Base-by-base conservation (phyloP, 2,888 invertebrate species). In the Parapristionchus giblindavisi region DNA sequence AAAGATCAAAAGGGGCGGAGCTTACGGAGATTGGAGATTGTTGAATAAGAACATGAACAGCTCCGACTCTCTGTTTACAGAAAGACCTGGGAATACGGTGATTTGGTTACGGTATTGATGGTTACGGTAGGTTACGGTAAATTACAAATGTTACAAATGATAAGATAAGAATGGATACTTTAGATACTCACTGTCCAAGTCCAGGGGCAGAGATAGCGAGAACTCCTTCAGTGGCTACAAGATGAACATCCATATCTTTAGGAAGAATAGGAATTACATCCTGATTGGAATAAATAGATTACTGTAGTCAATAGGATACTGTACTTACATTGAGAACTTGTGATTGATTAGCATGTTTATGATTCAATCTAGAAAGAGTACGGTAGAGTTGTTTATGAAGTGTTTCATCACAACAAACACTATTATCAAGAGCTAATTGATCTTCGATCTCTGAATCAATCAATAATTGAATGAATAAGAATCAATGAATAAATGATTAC, bases 1-100 rank as follows among this genome's bases (percentile, higher is more conserved):
- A 43, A 36, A 43, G 68, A 52, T 17, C 32, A 66, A 17, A n/a
- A 2, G 61, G 34, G 60, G 60, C 32, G 60, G 29, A 29, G 40
- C 52, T 36, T 36, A 70, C 70, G 14, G 54, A 48, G n/a, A 71
- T 56, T 21, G 70, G 70, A 3, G 70, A 71, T 24, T 71, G 70
- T 32, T 71, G 70, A 29, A 71, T 71, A 56, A 71, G 70, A 2
- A 71, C 70, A 32, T 71, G 70, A 14, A 71, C 48, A 27, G 48
- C 40, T 24, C 70, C 70, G 21, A 71, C 70, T 38, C 70, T 27
- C 21, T 71, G 56, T 29, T 71, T 71, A 56, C 70, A 71, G 70
- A 71, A 71, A 5, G 24, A 21, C 14, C 70, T 71, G 56, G 40
- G 56, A 0, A 11, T 34, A 5, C 11, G 34, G 34, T 8, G 3